These are phyloP conservation scores for Colinus virginianus DNA, from an alignment of 2,113 vertebrate genomes.

Conservation along the genomic window DNA sequence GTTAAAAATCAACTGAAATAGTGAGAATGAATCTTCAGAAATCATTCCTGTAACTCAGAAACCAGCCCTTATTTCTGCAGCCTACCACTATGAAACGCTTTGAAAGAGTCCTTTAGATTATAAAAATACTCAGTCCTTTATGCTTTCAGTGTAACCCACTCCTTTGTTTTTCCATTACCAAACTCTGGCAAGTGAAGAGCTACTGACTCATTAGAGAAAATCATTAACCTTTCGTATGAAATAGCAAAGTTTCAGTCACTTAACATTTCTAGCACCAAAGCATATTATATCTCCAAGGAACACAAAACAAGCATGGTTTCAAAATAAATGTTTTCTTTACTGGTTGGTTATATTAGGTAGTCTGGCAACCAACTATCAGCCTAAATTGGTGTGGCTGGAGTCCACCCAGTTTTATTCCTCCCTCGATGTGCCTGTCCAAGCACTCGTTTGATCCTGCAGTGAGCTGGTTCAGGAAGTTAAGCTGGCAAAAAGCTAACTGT, in stretches of 20 bases:
- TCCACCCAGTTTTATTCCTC: not conserved
- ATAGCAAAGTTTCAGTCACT: slow-evolving; percentile 67
- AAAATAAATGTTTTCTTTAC: slow-evolving; percentile 3
- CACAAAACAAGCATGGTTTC: slow-evolving; percentile 19
- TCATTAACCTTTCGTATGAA: slow-evolving; percentile 50
- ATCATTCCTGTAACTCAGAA: not conserved
- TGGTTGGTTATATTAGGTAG: not conserved
- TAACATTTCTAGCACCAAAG: slow-evolving; percentile 62
- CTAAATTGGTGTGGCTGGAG: not conserved
- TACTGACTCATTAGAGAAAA: slow-evolving; percentile 67
- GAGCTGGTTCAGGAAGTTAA: slow-evolving; percentile 29
- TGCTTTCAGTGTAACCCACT: slow-evolving; percentile 5
- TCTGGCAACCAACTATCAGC: not conserved
- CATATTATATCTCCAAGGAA: slow-evolving; percentile 35
- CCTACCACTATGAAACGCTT: not conserved
- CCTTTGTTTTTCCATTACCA: slow-evolving; percentile 42
- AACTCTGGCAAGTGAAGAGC: slow-evolving; percentile 53
- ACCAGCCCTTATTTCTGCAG: not conserved
- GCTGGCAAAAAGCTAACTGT: not conserved
- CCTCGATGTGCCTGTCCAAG: not conserved
- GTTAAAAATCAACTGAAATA: not conserved
- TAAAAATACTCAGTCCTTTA: not conserved
- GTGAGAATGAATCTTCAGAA: not conserved
- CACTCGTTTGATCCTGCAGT: not conserved
- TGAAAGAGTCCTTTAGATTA: not conserved